phyloP scores from a whole-genome alignment of 2,888 invertebrate species.

The Salticus scenicus region DNA sequence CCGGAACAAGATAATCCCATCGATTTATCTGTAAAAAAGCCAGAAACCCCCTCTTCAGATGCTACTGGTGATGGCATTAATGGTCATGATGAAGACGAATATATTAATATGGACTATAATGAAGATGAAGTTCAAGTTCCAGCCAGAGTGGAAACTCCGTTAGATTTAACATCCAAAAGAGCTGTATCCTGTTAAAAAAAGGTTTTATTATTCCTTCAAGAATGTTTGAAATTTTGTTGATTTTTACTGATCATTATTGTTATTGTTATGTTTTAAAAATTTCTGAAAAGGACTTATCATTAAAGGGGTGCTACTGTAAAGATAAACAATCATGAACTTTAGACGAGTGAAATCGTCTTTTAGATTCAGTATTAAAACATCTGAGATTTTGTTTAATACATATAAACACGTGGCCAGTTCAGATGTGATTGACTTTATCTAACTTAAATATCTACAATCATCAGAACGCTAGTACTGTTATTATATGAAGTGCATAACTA shows the following conservation, averaged over 20 bases:
- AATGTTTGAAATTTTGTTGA: constrained; percentile 33
- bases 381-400: constrained; percentile 29
- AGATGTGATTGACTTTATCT: constrained; percentile 56
- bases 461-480: constrained; percentile 41
- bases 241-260: constrained; percentile 47
- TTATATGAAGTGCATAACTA: constrained; percentile 55
- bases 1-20: constrained; percentile 74
- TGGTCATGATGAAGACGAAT: constrained; percentile 57
- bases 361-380: constrained; percentile 59
- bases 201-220: constrained; percentile 10
- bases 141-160: constrained; percentile 56
- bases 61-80: constrained; percentile 38
- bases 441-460: constrained; percentile 57
- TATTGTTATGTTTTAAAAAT: constrained; percentile 54
- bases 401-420: constrained; percentile 58
- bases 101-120: constrained; percentile 61
- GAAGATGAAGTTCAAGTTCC: constrained; percentile 41
- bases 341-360: constrained; percentile 28
- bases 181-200: constrained; percentile 51
- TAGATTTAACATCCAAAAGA: constrained; percentile 63
- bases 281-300: constrained; percentile 22
- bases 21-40: constrained; percentile 73
- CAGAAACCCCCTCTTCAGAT: constrained; percentile 62
- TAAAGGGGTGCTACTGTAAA: constrained; percentile 34
- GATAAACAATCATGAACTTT: constrained; percentile 34